Conservation (phyloP, 2,113 vertebrate genomes). For the Anser cygnoides region DNA sequence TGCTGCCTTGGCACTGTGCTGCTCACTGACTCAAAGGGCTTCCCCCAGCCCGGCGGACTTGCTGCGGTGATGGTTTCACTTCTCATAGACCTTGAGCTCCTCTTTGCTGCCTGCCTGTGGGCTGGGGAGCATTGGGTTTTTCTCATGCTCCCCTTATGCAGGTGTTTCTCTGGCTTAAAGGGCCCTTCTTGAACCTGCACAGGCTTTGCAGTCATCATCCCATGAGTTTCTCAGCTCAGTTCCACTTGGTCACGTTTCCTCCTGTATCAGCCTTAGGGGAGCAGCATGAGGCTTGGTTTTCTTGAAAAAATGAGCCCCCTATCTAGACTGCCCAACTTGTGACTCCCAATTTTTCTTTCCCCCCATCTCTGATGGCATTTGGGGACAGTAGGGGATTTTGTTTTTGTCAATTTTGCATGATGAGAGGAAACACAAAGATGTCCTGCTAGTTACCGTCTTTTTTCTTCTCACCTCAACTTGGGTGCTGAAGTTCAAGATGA, state of each 20-base stretch:
- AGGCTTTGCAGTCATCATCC: background rate
- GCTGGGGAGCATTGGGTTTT: fast-evolving
- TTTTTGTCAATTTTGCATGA: background rate
- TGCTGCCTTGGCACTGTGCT: background rate
- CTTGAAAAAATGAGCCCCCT: background rate
- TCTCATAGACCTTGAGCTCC: background rate
- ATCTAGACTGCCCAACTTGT: background rate
- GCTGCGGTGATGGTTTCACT: fast-evolving
- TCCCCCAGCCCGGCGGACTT: fast-evolving
- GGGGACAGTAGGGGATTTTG: background rate
- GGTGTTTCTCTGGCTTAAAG: background rate
- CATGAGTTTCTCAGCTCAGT: background rate
- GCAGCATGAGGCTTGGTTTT: background rate
- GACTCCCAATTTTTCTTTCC: background rate
- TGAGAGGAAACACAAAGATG: background rate
- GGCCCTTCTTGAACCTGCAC: background rate
- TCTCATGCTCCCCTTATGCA: fast-evolving
- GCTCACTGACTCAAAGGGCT: background rate
- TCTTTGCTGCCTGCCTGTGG: background rate
- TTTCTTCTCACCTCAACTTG: background rate
- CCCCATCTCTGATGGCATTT: background rate
- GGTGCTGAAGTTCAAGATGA: background rate
- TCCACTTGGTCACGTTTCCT: fast-evolving
- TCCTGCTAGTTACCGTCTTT: fast-evolving
- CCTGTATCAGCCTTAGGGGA: background rate